Base-by-base conservation (phyloP, 2,888 invertebrate species). In the Hyposoter dolosus region DNA sequence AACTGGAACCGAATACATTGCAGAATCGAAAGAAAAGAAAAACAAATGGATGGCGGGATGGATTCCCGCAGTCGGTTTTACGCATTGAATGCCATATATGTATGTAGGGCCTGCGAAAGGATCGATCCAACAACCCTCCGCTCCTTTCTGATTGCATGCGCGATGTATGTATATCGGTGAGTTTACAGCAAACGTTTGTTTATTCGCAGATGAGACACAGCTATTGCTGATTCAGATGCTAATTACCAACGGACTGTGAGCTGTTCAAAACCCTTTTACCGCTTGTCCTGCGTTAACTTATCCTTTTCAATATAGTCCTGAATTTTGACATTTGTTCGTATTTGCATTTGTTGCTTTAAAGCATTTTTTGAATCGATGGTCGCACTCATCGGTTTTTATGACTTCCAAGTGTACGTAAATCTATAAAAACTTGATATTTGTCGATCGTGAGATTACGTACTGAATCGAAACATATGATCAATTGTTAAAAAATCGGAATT, bases 111-210 rank as follows among this genome's bases (percentile, higher is more conserved):
- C 50, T 40, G 53, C 45, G 47, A 72, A 72, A 45, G 66, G 72
- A 74, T 81, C 74, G 81, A 81, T 81, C 81, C 74, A 66, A 43
- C 80, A 72, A 63, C 60, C 65, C 72, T 65, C 23, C 65, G 32
- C 72, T 74, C n/a, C 65, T 53, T 40, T 45, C 40, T 66, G 28
- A 45, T 40, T 53, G 50, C n/a, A 56, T n/a, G 66, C 45, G 53
- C 81, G 12, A 28, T 43, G 12, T 53, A 32, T 32, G 4, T 53
- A 50, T 50, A 60, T n/a, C 43, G n/a, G 56, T 56, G 12, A 68
- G 50, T 80, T 72, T 76, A 76, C 71, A 83, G 77, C 40, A 76
- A 86, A 63, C 76, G 82, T 83, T 86, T 83, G 80, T 81, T 83
- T 77, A 77, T 60, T 77, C 66, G 40, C 82, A 76, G 72, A 83